Evolutionary conservation across 2,888 invertebrate species (phyloP), one percentile per base, ranked within the genome.

Genomic region (Bibio marci): DNA sequence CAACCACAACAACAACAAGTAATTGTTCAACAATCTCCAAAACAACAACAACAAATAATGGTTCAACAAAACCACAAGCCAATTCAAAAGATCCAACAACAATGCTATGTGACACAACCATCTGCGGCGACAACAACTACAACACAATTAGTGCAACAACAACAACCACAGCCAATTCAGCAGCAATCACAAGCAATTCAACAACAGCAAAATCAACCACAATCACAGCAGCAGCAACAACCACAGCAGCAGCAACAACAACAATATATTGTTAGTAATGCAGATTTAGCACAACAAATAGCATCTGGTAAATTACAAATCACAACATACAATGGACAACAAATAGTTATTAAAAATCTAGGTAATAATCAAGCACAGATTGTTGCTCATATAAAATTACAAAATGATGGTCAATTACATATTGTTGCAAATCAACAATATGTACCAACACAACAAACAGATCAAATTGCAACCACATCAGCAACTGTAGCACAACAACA

Each of bases 301-400:
- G 81, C 82, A 2, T 71, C 79, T 13, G 86, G 85, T 7, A 86
- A 85, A 57, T 73, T 85, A 8, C 83, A 85, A 55, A 67, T 87
- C 40, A 82, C 85, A 0, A 82, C 81, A 1, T 77, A 87, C 19
- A 81, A 81, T 55, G 86, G 86, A 0, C 86, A 86, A 52, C 86
- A 86, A 58, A 82, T 87, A 22, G 66, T 86, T 32, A 80, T 87
- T 43, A 68, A 82, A 25, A 25, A 17, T 7, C 12, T 82, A 10
- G 80, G 81, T 37, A 80, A 80, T 55, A 78, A 78, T 54, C 79
- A 79, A 52, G 78, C 78, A 8, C 80, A 81, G 58, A 77, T 82
- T 40, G 80, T 82, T 15, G 79, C 77, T 2, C 78, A 79, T 51
- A 69, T 79, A 35, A 76, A 71, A 13, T 69, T 71, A 47, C 68